Evolutionary conservation across 2,113 vertebrate genomes (phyloP).

Genomic region (Pygoscelis adeliae): DNA sequence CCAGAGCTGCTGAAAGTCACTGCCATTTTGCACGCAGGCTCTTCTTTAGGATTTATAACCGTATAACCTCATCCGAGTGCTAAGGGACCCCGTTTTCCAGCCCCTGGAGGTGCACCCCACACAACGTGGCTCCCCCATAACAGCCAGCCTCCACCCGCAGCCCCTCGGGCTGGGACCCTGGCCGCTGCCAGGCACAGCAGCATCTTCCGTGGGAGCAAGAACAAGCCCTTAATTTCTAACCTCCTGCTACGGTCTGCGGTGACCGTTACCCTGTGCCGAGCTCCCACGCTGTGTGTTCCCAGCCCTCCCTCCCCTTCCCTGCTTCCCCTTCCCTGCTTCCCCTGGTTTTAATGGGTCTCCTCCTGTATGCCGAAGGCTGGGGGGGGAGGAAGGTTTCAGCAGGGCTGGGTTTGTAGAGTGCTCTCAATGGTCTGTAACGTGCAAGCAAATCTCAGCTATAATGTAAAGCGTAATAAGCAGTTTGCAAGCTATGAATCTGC

Average conservation of each 20-base stretch:
- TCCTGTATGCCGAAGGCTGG: not conserved
- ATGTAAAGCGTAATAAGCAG: conserved; percentile 59
- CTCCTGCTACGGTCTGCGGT: not conserved
- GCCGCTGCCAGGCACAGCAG: not conserved
- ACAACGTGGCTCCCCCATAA: not conserved
- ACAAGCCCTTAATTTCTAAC: not conserved
- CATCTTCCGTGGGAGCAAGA: not conserved
- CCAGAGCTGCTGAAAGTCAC: not conserved
- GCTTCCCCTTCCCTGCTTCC: not conserved
- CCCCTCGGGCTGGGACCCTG: not conserved
- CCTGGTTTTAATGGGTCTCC: not conserved
- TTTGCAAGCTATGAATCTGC: conserved; percentile 64
- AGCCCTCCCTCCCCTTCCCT: not conserved
- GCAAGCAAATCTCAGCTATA: conserved; percentile 61
- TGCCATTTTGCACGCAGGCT: rapidly evolving
- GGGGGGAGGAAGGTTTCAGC: not conserved
- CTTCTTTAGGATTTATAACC: not conserved
- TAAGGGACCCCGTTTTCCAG: not conserved
- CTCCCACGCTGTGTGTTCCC: not conserved
- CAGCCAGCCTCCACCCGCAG: not conserved
- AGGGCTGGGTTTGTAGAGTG: conserved; percentile 40
- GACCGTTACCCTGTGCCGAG: not conserved
- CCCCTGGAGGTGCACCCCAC: not conserved
- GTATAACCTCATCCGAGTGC: rapidly evolving
- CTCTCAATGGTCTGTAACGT: conserved; percentile 68